These are phyloP conservation scores for Dorcus hopei DNA, from an alignment of 2,888 invertebrate genomes.

Conservation along the genomic window DNA sequence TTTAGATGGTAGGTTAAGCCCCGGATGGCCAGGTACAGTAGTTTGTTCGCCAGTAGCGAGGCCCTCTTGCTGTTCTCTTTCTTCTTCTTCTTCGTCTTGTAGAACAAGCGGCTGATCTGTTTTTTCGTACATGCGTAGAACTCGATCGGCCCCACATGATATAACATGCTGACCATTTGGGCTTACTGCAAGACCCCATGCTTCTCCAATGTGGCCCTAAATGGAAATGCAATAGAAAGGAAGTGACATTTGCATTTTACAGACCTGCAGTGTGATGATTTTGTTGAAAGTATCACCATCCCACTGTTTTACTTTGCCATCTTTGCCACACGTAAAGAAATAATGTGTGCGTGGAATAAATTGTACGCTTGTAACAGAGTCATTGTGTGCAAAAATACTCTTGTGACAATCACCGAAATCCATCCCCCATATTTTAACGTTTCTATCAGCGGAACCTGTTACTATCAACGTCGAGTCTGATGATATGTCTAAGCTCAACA, in stretches of 20 bases:
- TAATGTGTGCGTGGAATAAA: conserved; percentile 91
- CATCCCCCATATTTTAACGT: conserved; percentile 96
- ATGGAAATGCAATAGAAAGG: conserved; percentile 6
- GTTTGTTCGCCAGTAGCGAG: conserved; percentile 73
- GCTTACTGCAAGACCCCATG: conserved; percentile 72
- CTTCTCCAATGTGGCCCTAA: conserved; percentile 81
- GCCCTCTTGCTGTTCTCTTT: conserved; percentile 72
- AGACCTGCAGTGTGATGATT: conserved; percentile 80
- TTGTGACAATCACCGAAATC: conserved; percentile 98
- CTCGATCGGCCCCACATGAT: conserved; percentile 84
- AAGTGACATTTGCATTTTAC: neutral
- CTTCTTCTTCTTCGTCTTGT: conserved; percentile 85
- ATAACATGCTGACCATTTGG: conserved; percentile 76
- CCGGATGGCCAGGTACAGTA: conserved; percentile 66
- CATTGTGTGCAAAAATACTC: conserved; percentile 94
- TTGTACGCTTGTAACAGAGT: conserved; percentile 83
- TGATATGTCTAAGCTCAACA: conserved; percentile 89
- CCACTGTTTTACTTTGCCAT: conserved; percentile 95
- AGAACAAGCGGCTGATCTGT: conserved; percentile 88
- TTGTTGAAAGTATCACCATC: conserved; percentile 90
- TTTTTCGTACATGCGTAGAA: conserved; percentile 80
- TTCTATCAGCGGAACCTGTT: conserved; percentile 94
- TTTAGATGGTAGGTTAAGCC: conserved; percentile 74
- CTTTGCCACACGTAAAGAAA: conserved; percentile 91
- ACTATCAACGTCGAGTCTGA: conserved; percentile 82